These are phyloP conservation scores for Dinocampus coccinellae DNA, from an alignment of 2,888 invertebrate genomes.

Conservation along the genomic window DNA sequence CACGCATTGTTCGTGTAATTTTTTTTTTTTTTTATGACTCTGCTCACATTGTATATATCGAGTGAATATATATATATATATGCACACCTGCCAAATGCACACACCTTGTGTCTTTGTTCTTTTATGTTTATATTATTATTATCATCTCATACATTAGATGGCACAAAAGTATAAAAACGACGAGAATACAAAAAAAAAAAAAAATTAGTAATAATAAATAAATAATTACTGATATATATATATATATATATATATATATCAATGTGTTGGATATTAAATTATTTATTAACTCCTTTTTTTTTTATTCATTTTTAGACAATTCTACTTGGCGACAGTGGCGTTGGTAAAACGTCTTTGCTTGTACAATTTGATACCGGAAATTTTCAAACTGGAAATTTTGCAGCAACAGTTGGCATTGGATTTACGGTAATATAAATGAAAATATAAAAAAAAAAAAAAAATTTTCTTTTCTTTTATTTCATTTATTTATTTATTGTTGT, in stretches of 20 bases:
- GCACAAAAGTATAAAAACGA: neutral
- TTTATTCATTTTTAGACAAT: constrained; percentile 79
- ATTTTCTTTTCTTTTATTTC: too few relatives aligned
- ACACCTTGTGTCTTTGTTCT: neutral
- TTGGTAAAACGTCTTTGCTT: constrained; percentile 92
- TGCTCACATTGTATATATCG: neutral
- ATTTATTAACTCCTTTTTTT: too few relatives aligned
- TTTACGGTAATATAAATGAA: constrained; percentile 81
- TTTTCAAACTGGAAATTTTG: constrained; percentile 91
- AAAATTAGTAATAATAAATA: too few relatives aligned
- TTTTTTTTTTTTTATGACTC: too few relatives aligned
- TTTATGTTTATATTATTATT: neutral
- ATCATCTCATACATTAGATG: neutral
- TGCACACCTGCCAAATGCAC: constrained; percentile 4
- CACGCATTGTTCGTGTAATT: neutral
- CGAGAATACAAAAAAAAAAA: too few relatives aligned
- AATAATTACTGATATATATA: too few relatives aligned
- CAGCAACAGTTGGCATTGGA: constrained; percentile 95
- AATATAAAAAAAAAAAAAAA: neutral
- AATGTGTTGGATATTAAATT: too few relatives aligned
- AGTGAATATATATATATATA: neutral
- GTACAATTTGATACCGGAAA: constrained; percentile 95
- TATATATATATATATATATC: neutral
- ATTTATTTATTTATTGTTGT: too few relatives aligned
- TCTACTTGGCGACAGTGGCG: constrained; percentile 93